Conservation (phyloP, 2,113 vertebrate species). For the Thalassarche chlororhynchos region DNA sequence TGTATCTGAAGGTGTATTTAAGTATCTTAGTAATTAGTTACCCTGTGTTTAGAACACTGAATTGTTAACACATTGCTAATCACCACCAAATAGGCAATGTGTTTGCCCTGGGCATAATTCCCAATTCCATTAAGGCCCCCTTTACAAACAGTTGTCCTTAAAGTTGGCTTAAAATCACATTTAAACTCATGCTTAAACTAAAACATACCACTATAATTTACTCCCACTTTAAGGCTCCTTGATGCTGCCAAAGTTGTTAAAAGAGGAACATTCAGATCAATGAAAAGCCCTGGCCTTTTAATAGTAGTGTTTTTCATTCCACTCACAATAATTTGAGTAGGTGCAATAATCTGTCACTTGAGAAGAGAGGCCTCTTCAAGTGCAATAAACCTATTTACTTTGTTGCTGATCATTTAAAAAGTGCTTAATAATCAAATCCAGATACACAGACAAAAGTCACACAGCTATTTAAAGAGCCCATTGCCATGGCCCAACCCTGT, state of each 20-base stretch:
- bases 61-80: conserved; percentile 14
- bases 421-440: not conserved
- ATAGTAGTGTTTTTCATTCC: not conserved
- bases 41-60: not conserved
- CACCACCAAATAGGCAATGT: not conserved
- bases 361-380: conserved; percentile 8
- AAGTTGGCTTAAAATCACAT: conserved; percentile 6
- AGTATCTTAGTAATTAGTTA: not conserved
- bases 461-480: not conserved
- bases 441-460: not conserved
- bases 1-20: not conserved
- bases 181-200: conserved; percentile 43
- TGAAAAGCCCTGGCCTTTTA: not conserved
- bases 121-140: not conserved
- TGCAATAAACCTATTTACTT: conserved; percentile 35
- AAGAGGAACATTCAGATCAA: not conserved
- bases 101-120: conserved; percentile 28
- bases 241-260: not conserved
- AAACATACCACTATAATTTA: conserved; percentile 22
- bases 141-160: conserved; percentile 8
- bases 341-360: not conserved
- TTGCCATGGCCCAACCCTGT: not conserved
- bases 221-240: not conserved
- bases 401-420: not conserved
- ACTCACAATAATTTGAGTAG: not conserved